Evolutionary conservation across 2,797 vertebrate genomes (phyloP), one percentile per base, ranked within the genome.

Genomic region (Lacerta agilis): DNA sequence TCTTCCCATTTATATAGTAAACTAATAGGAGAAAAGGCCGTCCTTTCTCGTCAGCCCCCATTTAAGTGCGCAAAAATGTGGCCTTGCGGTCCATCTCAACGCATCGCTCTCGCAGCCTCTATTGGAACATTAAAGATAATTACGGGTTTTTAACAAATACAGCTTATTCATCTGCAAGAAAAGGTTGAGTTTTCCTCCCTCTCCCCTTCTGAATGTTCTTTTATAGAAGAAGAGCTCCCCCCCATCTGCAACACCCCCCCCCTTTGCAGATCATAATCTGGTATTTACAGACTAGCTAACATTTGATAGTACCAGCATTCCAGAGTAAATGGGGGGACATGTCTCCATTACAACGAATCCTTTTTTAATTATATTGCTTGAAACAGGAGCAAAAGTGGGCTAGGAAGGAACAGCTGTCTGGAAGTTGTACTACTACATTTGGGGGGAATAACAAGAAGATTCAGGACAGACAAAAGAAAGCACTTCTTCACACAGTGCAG

Each of bases 1-100:
- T 96, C 96, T 96, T 96, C 96, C 95, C 97, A 96, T 98, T 97
- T 97, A 96, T 97, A 95, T 72, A 96, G 95, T 96, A 97, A 97
- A 96, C 96, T 95, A 95, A 95, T 95, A 91, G 95, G 79, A 85
- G 17, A 89, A 92, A 93, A 93, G 91, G 90, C 90, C 91, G 90
- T 92, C 92, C 86, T 95, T 64, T 92, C 93, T 95, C 92, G 87
- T 95, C 93, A 93, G 90, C 90, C 83, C 94, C 84, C 79, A 90
- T 94, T 94, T 91, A 87, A 92, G 91, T 45, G 85, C 82, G 89
- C 91, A 10, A 93, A 95, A 93, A 91, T 87, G 79, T 38, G 92
- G 90, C 90, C 92, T 95, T 86, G 13, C 92, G 83, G 90, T 91
- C 93, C 92, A 23, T 87, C 92, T 93, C 92, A 86, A 88, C 89